These are phyloP conservation scores for Danaus plexippus DNA, from an alignment of 1,140 invertebrate species.

Conservation along the genomic window DNA sequence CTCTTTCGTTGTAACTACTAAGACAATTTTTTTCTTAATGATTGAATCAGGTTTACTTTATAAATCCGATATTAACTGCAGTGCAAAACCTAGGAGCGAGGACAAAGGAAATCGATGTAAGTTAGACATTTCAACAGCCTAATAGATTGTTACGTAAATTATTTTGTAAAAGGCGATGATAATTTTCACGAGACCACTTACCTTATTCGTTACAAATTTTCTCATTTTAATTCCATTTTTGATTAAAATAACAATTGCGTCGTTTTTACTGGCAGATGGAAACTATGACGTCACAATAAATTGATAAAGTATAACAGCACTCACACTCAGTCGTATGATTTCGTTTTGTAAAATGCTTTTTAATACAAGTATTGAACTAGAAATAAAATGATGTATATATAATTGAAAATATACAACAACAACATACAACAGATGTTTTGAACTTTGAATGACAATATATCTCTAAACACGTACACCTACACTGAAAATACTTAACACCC, in stretches of 20 bases:
- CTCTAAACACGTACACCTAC: slow-evolving; percentile 18
- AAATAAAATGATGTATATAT: slow-evolving; percentile 38
- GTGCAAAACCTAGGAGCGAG: slow-evolving; percentile 39
- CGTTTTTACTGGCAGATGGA: slow-evolving; percentile 66
- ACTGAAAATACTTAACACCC: slow-evolving; percentile 22
- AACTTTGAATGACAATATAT: slow-evolving; percentile 48
- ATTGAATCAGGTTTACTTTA: too few species aligned
- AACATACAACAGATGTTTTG: slow-evolving; percentile 64
- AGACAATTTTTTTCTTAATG: too few species aligned
- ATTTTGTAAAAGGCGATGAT: slow-evolving; percentile 4
- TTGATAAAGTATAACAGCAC: slow-evolving; percentile 46
- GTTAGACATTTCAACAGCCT: slow-evolving; percentile 19
- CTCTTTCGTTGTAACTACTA: background rate
- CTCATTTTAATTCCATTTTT: slow-evolving; percentile 69
- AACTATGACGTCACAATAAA: slow-evolving; percentile 68
- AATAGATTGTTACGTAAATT: slow-evolving; percentile 12
- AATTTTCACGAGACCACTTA: slow-evolving; percentile 28
- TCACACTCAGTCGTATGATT: slow-evolving; percentile 34
- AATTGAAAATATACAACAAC: slow-evolving; percentile 58
- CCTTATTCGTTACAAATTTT: slow-evolving; percentile 63
- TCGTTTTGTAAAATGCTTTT: slow-evolving; percentile 24
- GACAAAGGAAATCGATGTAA: slow-evolving; percentile 69
- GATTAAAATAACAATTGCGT: slow-evolving; percentile 67
- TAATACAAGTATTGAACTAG: slow-evolving; percentile 45
- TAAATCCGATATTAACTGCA: background rate